Conservation (phyloP, 2,797 vertebrate genomes). For the Ciconia nigra region DNA sequence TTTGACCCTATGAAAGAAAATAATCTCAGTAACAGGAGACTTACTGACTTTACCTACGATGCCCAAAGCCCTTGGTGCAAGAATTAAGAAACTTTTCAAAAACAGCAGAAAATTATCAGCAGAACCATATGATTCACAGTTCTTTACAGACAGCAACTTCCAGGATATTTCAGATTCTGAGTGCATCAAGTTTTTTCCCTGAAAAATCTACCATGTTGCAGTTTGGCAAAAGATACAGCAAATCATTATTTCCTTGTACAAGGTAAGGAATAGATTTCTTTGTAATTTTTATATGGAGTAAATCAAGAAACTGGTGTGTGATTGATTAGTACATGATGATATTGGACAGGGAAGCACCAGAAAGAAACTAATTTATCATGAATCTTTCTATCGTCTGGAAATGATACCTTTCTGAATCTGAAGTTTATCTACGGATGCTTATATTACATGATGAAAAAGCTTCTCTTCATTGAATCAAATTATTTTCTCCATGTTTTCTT, state of each 20-base stretch:
- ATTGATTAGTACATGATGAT: neutral
- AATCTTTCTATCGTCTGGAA: neutral
- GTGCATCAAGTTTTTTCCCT: neutral
- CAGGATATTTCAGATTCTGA: neutral
- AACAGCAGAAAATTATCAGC: neutral
- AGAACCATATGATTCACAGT: neutral
- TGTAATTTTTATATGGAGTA: neutral
- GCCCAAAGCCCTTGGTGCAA: neutral
- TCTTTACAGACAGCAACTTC: accelerated
- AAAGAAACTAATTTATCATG: neutral
- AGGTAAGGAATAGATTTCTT: neutral
- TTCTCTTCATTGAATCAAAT: neutral
- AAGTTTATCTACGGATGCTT: neutral
- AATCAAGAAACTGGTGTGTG: neutral
- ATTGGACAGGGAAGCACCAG: neutral
- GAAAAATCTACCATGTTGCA: neutral
- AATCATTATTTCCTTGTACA: neutral
- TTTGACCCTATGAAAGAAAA: neutral
- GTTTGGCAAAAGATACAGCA: neutral
- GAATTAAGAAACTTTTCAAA: neutral
- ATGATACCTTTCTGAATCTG: neutral
- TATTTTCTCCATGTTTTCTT: neutral
- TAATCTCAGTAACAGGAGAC: neutral
- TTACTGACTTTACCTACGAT: neutral
- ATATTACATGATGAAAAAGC: neutral